Evolutionary conservation across 2,113 vertebrate genomes (phyloP), one percentile per base, ranked within the genome.

Genomic region (Crypturellus undulatus): DNA sequence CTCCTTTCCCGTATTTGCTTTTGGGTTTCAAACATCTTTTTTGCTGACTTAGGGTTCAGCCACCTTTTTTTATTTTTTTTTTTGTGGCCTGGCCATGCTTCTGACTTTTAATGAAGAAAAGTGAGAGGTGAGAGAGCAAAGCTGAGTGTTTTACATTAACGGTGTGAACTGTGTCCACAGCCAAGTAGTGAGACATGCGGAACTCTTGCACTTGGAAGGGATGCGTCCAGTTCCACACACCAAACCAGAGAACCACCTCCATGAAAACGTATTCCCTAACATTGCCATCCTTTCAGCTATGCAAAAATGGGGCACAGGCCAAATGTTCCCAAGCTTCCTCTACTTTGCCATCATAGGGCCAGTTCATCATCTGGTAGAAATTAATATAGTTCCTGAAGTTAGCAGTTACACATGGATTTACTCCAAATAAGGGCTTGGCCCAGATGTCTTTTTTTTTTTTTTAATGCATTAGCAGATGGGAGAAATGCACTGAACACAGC

Each of bases 401-500:
- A 68, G 51, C 47, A 16, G 42, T 78, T 90, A 92, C 40, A 79
- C 52, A 69, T 12, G 54, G 70, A 90, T 95, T 89, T 93, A 79
- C 60, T 89, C 70, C 83, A 90, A 19, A 76, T 86, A 89, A 93
- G 49, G 73, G 76, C 54, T 72, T 96, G 88, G 65, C 40, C 10
- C 12, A 90, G n/a, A 70, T 47, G 64, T 22, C 6, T 9, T 22
- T 11, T 42, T 32, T 38, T 67, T 56, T 42, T 70, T 91, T 65
- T 90, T 18, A 87, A 59, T 89, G 58, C 32, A 81, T 92, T 87
- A 92, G 54, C 70, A 95, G 87, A 95, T 94, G 79, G 92, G 40
- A 92, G 78, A 92, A 75, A 93, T 65, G 52, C 83, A 92, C 26
- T 58, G 26, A 84, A 40, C 30, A 79, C 38, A 77, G 77, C 47